phyloP scores from a whole-genome alignment of 1,140 invertebrate genomes.

The Drosophila suzukii region DNA sequence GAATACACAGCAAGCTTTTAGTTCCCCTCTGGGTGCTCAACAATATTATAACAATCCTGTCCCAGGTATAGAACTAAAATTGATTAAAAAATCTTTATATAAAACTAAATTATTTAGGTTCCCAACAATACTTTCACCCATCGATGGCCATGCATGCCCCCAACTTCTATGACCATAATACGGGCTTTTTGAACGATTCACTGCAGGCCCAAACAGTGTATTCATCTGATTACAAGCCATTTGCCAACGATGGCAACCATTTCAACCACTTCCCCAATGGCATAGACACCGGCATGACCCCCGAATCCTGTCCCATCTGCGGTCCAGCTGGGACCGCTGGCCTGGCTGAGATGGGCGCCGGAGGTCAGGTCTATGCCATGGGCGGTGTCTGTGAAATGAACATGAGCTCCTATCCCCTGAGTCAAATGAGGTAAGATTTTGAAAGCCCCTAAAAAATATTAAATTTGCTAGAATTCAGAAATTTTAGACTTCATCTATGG shows the following conservation, averaged over 20 bases:
- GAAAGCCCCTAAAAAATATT: too few relatives aligned
- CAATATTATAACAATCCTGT: background rate
- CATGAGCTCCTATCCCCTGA: constrained; percentile 20
- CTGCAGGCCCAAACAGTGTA: constrained; percentile 43
- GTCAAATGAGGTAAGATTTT: constrained; percentile 25
- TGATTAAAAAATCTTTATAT: background rate
- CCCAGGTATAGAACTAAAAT: background rate
- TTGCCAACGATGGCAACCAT: constrained; percentile 24
- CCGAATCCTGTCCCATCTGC: constrained; percentile 17
- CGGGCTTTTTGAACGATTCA: constrained; percentile 15
- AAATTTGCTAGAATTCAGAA: too few relatives aligned
- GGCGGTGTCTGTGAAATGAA: constrained; percentile 25
- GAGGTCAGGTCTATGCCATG: constrained; percentile 40
- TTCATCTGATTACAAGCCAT: constrained; percentile 36
- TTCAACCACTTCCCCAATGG: constrained; percentile 52
- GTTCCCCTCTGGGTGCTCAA: constrained; percentile 9
- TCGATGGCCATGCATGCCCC: constrained; percentile 4
- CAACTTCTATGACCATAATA: constrained; percentile 10
- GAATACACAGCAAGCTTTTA: constrained; percentile 5
- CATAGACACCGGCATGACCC: constrained; percentile 23
- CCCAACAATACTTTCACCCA: constrained; percentile 6
- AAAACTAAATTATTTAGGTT: background rate
- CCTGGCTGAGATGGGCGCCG: constrained; percentile 31
- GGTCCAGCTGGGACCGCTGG: constrained; percentile 6
- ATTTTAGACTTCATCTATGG: too few relatives aligned